A percentile compares a stretch with the other conserved stretches of the same genome.
phyloP scores from a whole-genome alignment of 2,888 invertebrate genomes.

The Tinea trinotella region DNA sequence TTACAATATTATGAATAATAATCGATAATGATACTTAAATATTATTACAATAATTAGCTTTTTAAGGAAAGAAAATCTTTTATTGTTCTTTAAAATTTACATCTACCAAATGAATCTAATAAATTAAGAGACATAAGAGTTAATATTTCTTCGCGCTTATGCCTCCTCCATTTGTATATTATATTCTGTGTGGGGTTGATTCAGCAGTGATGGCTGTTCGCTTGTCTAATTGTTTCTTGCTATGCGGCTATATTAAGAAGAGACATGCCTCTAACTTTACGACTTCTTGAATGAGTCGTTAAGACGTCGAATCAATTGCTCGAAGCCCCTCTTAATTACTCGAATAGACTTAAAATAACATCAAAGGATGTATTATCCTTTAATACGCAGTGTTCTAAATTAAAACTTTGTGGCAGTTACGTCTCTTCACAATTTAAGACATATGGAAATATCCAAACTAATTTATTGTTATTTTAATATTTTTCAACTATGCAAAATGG shows the following conservation, averaged over 20 bases:
- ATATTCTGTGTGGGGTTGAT: not conserved
- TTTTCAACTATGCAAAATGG: too few species aligned
- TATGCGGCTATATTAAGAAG: constrained; percentile 67
- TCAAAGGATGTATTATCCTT: not conserved
- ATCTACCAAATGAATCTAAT: too few species aligned
- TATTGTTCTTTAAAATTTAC: too few species aligned
- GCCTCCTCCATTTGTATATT: constrained; percentile 3
- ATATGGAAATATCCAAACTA: too few species aligned
- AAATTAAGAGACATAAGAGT: too few species aligned
- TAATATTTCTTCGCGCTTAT: too few species aligned
- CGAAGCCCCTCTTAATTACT: constrained; percentile 47
- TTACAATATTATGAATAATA: too few species aligned
- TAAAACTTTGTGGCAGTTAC: not conserved
- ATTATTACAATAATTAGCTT: too few species aligned
- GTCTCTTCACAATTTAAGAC: too few species aligned
- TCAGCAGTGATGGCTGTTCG: constrained; percentile 43
- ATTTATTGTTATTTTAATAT: too few species aligned
- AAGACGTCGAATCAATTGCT: constrained; percentile 66
- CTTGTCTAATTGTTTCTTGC: constrained; percentile 71
- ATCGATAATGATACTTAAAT: too few species aligned
- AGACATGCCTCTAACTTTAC: constrained; percentile 62
- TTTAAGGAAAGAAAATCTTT: too few species aligned
- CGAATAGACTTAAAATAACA: constrained; percentile 34
- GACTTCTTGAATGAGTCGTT: constrained; percentile 66
- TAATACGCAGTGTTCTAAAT: not conserved